phyloP scores from a whole-genome alignment of 1,140 invertebrate genomes.

The Neelides sp. region DNA sequence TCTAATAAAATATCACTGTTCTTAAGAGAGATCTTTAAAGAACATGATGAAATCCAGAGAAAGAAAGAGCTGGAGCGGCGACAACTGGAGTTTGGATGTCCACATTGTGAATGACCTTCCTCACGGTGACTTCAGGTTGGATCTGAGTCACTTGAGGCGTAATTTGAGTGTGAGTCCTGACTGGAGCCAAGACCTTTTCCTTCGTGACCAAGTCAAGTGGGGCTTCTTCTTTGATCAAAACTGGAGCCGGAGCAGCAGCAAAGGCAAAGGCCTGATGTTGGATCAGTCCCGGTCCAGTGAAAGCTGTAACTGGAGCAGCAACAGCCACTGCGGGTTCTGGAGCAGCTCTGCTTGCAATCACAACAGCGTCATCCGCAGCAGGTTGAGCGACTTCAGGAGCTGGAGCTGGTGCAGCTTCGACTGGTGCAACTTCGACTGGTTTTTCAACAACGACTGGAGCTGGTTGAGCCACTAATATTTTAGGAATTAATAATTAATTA shows the following conservation, averaged over 20 bases:
- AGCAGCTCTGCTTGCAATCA: slow-evolving; percentile 5
- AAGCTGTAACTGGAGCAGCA: slow-evolving; percentile 33
- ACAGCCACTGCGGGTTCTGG: neutral
- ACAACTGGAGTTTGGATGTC: slow-evolving; percentile 6
- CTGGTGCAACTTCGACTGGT: slow-evolving; percentile 34
- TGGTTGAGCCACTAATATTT: slow-evolving; percentile 5
- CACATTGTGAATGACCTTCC: slow-evolving; percentile 25
- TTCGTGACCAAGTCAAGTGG: slow-evolving; percentile 24
- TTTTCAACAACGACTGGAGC: slow-evolving; percentile 26
- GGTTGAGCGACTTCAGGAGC: slow-evolving; percentile 28
- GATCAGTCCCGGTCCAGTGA: too few species aligned
- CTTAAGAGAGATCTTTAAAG: too few species aligned
- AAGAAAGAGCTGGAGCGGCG: slow-evolving; percentile 8
- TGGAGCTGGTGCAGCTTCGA: slow-evolving; percentile 36
- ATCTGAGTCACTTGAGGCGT: slow-evolving; percentile 33
- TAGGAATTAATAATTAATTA: too few species aligned
- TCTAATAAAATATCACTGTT: too few species aligned
- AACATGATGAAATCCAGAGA: too few species aligned
- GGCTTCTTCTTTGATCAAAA: slow-evolving; percentile 24
- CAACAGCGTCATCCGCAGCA: neutral
- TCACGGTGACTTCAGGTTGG: slow-evolving; percentile 32
- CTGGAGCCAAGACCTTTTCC: slow-evolving; percentile 31
- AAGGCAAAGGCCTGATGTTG: slow-evolving; percentile 13
- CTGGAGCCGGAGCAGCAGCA: slow-evolving; percentile 26
- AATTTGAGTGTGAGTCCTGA: slow-evolving; percentile 31